Conservation (phyloP, 2,113 vertebrate species). For the Bos indicus region DNA sequence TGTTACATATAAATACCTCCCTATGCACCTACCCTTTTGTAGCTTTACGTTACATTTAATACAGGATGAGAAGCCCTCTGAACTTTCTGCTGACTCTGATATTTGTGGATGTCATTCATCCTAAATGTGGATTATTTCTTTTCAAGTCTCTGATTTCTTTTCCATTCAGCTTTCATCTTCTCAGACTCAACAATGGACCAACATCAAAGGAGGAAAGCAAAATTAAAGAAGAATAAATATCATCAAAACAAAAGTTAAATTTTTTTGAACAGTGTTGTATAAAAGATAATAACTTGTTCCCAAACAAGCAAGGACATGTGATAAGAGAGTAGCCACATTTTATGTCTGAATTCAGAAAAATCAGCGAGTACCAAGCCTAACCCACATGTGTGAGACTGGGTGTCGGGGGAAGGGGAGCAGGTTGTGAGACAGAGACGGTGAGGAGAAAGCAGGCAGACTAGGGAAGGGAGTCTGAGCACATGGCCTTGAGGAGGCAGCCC, state of each 20-base stretch:
- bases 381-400: not conserved
- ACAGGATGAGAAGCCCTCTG: not conserved
- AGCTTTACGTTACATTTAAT: not conserved
- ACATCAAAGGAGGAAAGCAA: not conserved
- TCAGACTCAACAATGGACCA: not conserved
- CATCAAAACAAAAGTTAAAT: not conserved
- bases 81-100: not conserved
- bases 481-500: not conserved
- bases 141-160: not conserved
- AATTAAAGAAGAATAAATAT: not conserved
- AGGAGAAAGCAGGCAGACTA: too few relatives aligned
- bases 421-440: not conserved
- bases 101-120: not conserved
- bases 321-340: not conserved
- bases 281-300: not conserved
- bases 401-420: not conserved
- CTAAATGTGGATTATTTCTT: not conserved
- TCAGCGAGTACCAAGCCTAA: not conserved
- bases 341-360: not conserved
- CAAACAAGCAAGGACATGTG: not conserved
- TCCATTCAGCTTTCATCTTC: conserved; percentile 4
- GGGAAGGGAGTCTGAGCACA: not conserved
- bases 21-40: not conserved
- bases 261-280: not conserved
- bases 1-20: not conserved